Evolutionary conservation across 1,140 invertebrate species (phyloP).

Genomic region (Calliopsis andreniformis): DNA sequence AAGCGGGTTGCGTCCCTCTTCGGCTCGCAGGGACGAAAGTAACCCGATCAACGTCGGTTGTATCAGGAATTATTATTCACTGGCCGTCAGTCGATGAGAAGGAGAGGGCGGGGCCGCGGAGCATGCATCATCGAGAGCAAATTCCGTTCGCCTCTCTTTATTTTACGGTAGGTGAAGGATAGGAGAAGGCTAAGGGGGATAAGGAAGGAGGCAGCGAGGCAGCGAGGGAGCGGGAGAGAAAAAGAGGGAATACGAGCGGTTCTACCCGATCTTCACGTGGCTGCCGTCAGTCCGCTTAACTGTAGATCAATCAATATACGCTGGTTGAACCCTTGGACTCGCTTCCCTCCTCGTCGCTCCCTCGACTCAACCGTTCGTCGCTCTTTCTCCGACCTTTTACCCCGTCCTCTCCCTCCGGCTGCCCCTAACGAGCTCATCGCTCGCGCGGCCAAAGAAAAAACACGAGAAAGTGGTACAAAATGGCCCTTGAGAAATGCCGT

Average conservation of each 20-base stretch:
- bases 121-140: conserved; percentile 72
- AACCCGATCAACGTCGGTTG: conserved; percentile 67
- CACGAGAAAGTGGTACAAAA: conserved; percentile 76
- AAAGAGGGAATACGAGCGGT: conserved; percentile 6
- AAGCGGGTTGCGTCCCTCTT: conserved; percentile 31
- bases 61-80: conserved; percentile 72
- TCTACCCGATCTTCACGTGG: conserved; percentile 64
- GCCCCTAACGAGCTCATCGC: conserved; percentile 76
- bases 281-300: conserved; percentile 71
- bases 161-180: conserved; percentile 61
- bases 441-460: conserved; percentile 68
- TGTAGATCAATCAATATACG: conserved; percentile 77
- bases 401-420: conserved; percentile 62
- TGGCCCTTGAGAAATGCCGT: conserved; percentile 75
- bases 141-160: conserved; percentile 66
- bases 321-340: conserved; percentile 65
- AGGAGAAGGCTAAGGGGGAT: conserved; percentile 5
- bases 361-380: conserved; percentile 29
- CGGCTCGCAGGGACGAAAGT: conserved; percentile 50
- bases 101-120: conserved; percentile 62
- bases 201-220: not conserved
- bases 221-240: not conserved
- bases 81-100: conserved; percentile 62
- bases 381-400: conserved; percentile 57
- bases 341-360: conserved; percentile 28